phyloP scores from a whole-genome alignment of 2,888 invertebrate genomes.

The Hirtodrosophila histrioides region DNA sequence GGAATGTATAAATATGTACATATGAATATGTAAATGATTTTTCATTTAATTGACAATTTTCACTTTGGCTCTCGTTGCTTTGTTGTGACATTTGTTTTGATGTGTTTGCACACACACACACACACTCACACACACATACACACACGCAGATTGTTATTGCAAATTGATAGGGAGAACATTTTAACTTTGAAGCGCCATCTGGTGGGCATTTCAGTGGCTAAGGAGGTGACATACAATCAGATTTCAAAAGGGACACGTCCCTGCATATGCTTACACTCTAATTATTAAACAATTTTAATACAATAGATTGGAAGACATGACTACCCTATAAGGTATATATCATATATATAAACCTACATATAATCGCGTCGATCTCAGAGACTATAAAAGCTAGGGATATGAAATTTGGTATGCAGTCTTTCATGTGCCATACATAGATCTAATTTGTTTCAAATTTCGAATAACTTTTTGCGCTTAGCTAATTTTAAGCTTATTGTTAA shows the following conservation, averaged over 20 bases:
- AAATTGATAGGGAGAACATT: conserved; percentile 42
- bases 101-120: conserved; percentile 58
- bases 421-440: too few relatives aligned
- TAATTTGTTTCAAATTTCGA: too few relatives aligned
- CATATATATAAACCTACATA: too few relatives aligned
- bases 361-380: too few relatives aligned
- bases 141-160: conserved; percentile 28
- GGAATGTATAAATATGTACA: neutral
- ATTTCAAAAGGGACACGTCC: conserved; percentile 2
- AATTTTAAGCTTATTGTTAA: too few relatives aligned
- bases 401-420: too few relatives aligned
- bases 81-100: conserved; percentile 75
- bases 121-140: conserved; percentile 1
- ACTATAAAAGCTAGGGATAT: too few relatives aligned
- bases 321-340: too few relatives aligned
- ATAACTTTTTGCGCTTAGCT: too few relatives aligned
- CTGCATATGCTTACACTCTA: neutral
- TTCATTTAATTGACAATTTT: conserved; percentile 75
- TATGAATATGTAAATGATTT: conserved; percentile 21
- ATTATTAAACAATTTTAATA: too few relatives aligned
- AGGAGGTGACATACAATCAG: too few relatives aligned
- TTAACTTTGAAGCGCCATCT: conserved; percentile 49
- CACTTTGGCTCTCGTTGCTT: conserved; percentile 62
- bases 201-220: conserved; percentile 14
- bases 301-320: too few relatives aligned